phyloP scores from a whole-genome alignment of 2,888 invertebrate genomes.

The Polydrusus pterygomalis region DNA sequence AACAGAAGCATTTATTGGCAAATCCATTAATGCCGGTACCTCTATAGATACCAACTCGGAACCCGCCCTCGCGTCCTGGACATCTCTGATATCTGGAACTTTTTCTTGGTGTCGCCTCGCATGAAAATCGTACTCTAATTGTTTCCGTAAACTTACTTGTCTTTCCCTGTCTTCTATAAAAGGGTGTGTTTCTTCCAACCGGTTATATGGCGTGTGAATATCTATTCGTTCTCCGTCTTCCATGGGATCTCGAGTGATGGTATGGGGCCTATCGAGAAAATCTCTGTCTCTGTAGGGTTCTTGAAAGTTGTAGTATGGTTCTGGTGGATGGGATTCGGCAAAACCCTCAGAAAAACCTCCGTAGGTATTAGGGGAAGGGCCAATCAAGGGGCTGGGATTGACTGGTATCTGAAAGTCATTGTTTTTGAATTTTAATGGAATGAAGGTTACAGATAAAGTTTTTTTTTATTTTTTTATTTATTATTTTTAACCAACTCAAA shows the following conservation, averaged over 20 bases:
- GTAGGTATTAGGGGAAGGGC: not conserved
- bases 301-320: slow-evolving; percentile 2
- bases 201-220: too few species aligned
- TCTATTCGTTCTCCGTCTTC: not conserved
- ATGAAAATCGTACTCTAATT: not conserved
- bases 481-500: too few species aligned
- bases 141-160: not conserved
- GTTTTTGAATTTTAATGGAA: too few species aligned
- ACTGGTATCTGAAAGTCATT: not conserved
- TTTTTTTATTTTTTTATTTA: too few species aligned
- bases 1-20: not conserved
- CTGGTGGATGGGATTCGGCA: not conserved
- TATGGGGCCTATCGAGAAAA: not conserved
- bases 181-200: not conserved
- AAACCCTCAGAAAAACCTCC: not conserved
- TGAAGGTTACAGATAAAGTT: too few species aligned
- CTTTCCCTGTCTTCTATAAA: not conserved
- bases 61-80: not conserved
- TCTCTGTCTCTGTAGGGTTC: not conserved
- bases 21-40: not conserved
- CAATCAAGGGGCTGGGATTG: not conserved
- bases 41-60: not conserved
- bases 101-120: not conserved
- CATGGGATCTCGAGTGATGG: slow-evolving; percentile 2
- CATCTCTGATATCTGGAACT: not conserved